A percentile compares a stretch with the other conserved stretches of the same genome.
phyloP scores from a whole-genome alignment of 2,113 vertebrate genomes.

The Paradoxurus hermaphroditus region DNA sequence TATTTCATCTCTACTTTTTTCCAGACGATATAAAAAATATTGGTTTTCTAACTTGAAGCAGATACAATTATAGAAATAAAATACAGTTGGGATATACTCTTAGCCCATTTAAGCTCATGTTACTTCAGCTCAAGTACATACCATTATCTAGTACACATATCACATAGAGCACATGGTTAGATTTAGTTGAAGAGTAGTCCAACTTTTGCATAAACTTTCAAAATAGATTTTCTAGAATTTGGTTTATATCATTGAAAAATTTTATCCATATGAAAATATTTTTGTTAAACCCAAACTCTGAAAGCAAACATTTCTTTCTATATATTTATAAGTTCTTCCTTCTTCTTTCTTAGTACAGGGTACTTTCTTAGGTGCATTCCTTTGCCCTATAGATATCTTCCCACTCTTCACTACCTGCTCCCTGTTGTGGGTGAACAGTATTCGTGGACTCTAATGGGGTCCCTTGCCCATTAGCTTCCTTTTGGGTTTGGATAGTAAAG shows the following conservation, averaged over 20 bases:
- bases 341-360: neutral
- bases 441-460: neutral
- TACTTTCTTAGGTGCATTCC: too few relatives aligned
- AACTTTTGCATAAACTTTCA: neutral
- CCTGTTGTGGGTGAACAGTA: neutral
- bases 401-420: neutral
- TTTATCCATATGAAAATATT: neutral
- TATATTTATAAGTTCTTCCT: neutral
- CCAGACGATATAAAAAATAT: neutral
- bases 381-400: neutral
- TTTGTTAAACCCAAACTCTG: constrained; percentile 38
- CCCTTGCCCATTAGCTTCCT: neutral
- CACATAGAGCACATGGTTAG: neutral
- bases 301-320: neutral
- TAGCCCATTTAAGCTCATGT: neutral
- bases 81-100: neutral
- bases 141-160: neutral
- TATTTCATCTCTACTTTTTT: neutral
- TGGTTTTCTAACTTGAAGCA: neutral
- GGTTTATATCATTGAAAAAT: neutral
- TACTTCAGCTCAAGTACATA: neutral
- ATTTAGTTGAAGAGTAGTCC: neutral
- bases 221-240: constrained; percentile 1
- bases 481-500: neutral
- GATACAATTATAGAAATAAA: neutral